These are phyloP conservation scores for Lithobates sylvaticus DNA, from an alignment of 2,797 vertebrate species.

Conservation along the genomic window DNA sequence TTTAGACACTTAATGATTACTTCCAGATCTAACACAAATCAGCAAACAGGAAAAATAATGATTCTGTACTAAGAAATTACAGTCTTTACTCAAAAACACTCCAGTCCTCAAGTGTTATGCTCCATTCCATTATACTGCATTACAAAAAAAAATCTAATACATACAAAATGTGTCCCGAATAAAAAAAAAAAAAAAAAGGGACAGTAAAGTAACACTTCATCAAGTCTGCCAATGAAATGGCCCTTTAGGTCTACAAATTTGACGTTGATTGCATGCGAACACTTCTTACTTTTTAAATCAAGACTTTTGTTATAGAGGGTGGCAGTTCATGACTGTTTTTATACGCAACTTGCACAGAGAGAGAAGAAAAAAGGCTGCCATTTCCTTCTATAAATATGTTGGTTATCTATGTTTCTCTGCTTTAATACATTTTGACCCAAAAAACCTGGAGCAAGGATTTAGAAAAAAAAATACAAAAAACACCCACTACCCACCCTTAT, in stretches of 20 bases:
- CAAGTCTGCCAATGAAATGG: background rate
- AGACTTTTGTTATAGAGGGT: background rate
- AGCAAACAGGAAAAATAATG: slow-evolving; percentile 35
- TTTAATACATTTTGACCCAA: too few relatives aligned
- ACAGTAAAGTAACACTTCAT: background rate
- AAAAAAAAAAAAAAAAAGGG: background rate
- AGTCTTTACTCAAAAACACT: slow-evolving; percentile 29
- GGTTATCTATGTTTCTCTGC: too few relatives aligned
- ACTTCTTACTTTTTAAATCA: background rate
- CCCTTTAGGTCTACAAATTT: background rate
- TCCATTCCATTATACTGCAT: background rate
- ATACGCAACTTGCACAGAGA: too few relatives aligned
- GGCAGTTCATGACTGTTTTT: background rate
- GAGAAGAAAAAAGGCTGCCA: too few relatives aligned
- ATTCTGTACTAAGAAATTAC: slow-evolving; percentile 23
- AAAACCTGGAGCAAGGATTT: too few relatives aligned
- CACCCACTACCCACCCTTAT: too few relatives aligned
- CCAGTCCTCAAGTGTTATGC: slow-evolving; percentile 11
- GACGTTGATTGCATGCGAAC: background rate
- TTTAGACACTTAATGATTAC: slow-evolving; percentile 20
- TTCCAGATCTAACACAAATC: slow-evolving; percentile 15
- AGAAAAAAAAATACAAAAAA: too few relatives aligned
- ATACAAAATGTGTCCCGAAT: background rate
- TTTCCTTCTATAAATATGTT: too few relatives aligned
- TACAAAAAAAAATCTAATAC: slow-evolving; percentile 4